phyloP scores from a whole-genome alignment of 1,140 invertebrate species.

The Sesamia nonagrioides region DNA sequence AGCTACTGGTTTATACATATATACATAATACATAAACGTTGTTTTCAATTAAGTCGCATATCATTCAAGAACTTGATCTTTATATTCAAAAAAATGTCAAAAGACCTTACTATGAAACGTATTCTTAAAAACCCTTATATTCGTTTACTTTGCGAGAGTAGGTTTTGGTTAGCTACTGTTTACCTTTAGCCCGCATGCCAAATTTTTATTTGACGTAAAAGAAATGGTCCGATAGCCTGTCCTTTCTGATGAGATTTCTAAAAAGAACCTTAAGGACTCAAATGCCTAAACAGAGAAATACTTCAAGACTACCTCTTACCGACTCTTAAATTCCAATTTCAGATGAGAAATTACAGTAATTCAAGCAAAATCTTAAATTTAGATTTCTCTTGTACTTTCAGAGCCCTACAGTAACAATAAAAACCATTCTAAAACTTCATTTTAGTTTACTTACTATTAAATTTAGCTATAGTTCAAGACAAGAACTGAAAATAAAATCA shows the following conservation, averaged over 20 bases:
- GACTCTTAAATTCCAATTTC: too few relatives aligned
- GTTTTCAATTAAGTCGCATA: background rate
- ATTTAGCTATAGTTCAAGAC: background rate
- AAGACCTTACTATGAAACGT: background rate
- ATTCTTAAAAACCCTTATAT: conserved; percentile 6
- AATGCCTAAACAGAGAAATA: conserved; percentile 1
- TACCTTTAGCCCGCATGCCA: conserved; percentile 42
- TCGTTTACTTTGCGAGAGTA: conserved; percentile 22
- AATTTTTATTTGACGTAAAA: conserved; percentile 37
- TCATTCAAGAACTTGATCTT: background rate
- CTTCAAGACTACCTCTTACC: background rate
- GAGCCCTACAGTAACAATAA: too few relatives aligned
- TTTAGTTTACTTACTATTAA: too few relatives aligned
- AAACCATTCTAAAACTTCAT: too few relatives aligned
- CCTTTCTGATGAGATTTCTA: background rate
- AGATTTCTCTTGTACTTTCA: too few relatives aligned
- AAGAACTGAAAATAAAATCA: conserved; percentile 9
- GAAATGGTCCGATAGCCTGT: conserved; percentile 28
- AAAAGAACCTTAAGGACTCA: background rate
- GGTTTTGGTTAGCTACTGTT: conserved; percentile 36
- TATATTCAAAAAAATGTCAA: background rate
- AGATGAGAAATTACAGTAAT: too few relatives aligned
- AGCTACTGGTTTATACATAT: background rate
- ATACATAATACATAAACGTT: background rate
- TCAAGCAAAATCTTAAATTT: too few relatives aligned